Evolutionary conservation across 2,113 vertebrate species (phyloP).

Genomic region (Charina bottae): DNA sequence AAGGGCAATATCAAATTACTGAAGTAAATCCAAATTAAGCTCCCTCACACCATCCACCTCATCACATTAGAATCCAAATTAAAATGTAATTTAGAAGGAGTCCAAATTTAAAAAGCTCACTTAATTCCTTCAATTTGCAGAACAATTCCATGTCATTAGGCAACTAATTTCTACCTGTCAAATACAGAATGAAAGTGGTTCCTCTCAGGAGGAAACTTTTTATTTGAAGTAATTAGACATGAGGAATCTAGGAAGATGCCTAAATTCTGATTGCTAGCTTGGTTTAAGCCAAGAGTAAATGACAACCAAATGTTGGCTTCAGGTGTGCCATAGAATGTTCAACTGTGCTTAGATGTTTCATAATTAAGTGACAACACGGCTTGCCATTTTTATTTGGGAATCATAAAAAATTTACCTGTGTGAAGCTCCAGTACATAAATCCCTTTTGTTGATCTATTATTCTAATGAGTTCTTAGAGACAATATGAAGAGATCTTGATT

Average conservation of each 20-base stretch:
- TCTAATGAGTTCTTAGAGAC: slow-evolving; percentile 64
- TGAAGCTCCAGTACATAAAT: slow-evolving; percentile 52
- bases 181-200: slow-evolving; percentile 75
- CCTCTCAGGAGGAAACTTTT: slow-evolving; percentile 76
- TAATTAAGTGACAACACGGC: slow-evolving; percentile 72
- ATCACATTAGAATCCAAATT: slow-evolving; percentile 78
- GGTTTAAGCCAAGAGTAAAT: slow-evolving; percentile 61
- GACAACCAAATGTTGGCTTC: slow-evolving; percentile 63
- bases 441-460: slow-evolving; percentile 63
- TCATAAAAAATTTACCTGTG: slow-evolving; percentile 52
- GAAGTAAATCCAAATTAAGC: slow-evolving; percentile 68
- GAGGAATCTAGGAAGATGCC: slow-evolving; percentile 59
- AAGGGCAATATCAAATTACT: slow-evolving; percentile 47
- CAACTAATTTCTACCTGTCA: slow-evolving; percentile 89
- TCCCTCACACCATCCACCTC: slow-evolving; percentile 66
- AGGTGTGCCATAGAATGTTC: slow-evolving; percentile 38
- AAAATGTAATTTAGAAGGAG: slow-evolving; percentile 82
- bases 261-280: slow-evolving; percentile 52
- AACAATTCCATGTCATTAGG: slow-evolving; percentile 87
- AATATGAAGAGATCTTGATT: slow-evolving; percentile 62
- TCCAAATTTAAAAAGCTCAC: slow-evolving; percentile 76
- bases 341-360: slow-evolving; percentile 64
- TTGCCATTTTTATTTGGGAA: slow-evolving; percentile 63
- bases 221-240: slow-evolving; percentile 81
- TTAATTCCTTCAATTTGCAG: slow-evolving; percentile 85